A percentile compares a stretch with the other conserved stretches of the same genome.
phyloP scores from a whole-genome alignment of 1,140 invertebrate species.

The Meteorus sp. region DNA sequence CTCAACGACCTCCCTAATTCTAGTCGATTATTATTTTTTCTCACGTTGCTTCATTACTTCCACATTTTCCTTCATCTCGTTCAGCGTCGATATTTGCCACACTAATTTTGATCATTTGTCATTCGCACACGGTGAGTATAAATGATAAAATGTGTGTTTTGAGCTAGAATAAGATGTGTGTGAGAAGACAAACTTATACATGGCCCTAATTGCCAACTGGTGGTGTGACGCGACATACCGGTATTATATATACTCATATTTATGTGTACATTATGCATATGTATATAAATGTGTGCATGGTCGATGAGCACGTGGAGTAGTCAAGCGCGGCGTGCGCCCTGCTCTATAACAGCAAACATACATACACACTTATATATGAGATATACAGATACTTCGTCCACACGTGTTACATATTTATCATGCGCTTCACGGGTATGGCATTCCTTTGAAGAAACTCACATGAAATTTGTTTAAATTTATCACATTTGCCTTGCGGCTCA shows the following conservation, averaged over 20 bases:
- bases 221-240: background rate
- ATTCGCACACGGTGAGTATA: too few relatives aligned
- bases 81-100: slow-evolving; percentile 5
- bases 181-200: background rate
- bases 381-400: slow-evolving; percentile 5
- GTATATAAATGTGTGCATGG: too few relatives aligned
- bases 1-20: too few relatives aligned
- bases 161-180: background rate
- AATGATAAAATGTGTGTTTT: too few relatives aligned
- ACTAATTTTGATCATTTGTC: background rate
- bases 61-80: too few relatives aligned
- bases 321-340: background rate
- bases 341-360: background rate
- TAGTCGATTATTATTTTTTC: too few relatives aligned
- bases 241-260: too few relatives aligned
- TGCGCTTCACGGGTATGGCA: slow-evolving; percentile 21
- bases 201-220: background rate
- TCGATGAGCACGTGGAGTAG: slow-evolving; percentile 4
- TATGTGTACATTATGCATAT: too few relatives aligned
- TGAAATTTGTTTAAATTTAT: slow-evolving; percentile 24
- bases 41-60: too few relatives aligned
- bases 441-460: slow-evolving; percentile 23
- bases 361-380: background rate
- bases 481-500: slow-evolving; percentile 16
- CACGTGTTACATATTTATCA: slow-evolving; percentile 23